A percentile compares a stretch with the other conserved stretches of the same genome.
These are phyloP conservation scores for Oligia strigilis DNA, from an alignment of 2,888 invertebrate species.

Conservation along the genomic window DNA sequence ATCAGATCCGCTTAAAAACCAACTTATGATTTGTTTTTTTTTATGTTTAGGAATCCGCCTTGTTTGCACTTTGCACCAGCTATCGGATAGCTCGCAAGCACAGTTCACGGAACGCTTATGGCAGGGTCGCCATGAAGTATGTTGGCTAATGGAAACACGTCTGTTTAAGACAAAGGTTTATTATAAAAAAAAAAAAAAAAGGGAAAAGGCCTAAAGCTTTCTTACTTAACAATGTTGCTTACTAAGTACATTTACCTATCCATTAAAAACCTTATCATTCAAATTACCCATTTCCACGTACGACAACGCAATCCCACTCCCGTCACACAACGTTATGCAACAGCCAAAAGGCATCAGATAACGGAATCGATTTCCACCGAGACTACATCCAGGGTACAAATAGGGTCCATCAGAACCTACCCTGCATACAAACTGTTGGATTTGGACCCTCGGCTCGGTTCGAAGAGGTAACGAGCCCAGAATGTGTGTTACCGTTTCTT, in stretches of 20 bases:
- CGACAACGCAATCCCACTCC: constrained; percentile 28
- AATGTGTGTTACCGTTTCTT: constrained; percentile 47
- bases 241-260: background rate
- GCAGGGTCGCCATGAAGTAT: background rate
- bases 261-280: background rate
- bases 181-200: background rate
- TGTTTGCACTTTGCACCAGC: too few species aligned
- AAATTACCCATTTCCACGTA: background rate
- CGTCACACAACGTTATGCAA: constrained; percentile 62
- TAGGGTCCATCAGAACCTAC: constrained; percentile 67
- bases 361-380: constrained; percentile 69
- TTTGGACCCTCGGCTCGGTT: constrained; percentile 64
- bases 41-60: too few species aligned
- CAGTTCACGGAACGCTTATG: too few species aligned
- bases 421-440: constrained; percentile 75
- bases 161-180: background rate
- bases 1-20: background rate
- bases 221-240: background rate
- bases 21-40: too few species aligned
- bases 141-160: background rate
- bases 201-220: background rate
- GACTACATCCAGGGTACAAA: constrained; percentile 73
- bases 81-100: too few species aligned
- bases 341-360: constrained; percentile 63
- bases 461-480: constrained; percentile 67